phyloP scores from a whole-genome alignment of 2,113 vertebrate genomes.

The Gasterosteus aculeatus region DNA sequence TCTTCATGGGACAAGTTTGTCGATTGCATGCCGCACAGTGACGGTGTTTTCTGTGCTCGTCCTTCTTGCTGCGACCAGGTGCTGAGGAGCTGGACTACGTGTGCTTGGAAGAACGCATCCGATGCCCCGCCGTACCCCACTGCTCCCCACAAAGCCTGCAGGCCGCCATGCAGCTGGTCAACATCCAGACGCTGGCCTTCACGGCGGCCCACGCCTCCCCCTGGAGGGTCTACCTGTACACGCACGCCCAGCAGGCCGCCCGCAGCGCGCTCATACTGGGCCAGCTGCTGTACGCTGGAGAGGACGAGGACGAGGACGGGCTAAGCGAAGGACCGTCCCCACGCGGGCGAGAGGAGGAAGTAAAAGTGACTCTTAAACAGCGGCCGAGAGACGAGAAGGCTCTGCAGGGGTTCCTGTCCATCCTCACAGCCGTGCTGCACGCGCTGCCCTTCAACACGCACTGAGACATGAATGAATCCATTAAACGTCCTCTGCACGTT shows the following conservation, averaged over 20 bases:
- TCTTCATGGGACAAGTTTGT: not conserved
- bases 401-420: constrained; percentile 79
- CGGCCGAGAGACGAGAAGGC: constrained; percentile 72
- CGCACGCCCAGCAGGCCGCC: constrained; percentile 72
- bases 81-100: constrained; percentile 56
- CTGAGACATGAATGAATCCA: too few relatives aligned
- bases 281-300: constrained; percentile 81
- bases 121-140: constrained; percentile 69
- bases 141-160: constrained; percentile 84
- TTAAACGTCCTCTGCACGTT: too few relatives aligned
- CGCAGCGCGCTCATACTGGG: constrained; percentile 82
- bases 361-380: constrained; percentile 87
- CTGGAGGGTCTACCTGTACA: constrained; percentile 93
- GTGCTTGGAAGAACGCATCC: constrained; percentile 76
- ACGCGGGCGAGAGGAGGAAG: not conserved
- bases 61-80: constrained; percentile 38
- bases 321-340: not conserved
- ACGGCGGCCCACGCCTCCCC: constrained; percentile 83
- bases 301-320: not conserved
- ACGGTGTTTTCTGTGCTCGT: too few relatives aligned
- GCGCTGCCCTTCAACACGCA: constrained; percentile 55
- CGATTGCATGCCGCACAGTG: not conserved
- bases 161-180: constrained; percentile 87
- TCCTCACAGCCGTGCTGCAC: constrained; percentile 82
- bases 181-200: constrained; percentile 93